A percentile compares a stretch with the other conserved stretches of the same genome.
These are phyloP conservation scores for Tupiocoris notatus DNA, from an alignment of 2,888 invertebrate genomes.

Conservation along the genomic window DNA sequence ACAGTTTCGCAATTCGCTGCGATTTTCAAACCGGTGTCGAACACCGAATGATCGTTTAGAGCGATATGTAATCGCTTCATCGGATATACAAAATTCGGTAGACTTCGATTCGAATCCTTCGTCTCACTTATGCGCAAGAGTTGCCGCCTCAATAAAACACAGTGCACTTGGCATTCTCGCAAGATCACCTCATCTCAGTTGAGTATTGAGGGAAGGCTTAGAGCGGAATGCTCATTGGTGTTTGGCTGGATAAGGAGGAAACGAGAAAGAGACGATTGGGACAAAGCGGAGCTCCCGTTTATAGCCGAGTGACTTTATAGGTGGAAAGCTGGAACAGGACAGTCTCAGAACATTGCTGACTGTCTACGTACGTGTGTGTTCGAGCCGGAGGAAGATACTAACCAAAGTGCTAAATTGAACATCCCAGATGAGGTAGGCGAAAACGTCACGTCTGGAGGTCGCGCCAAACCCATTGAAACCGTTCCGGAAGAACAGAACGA, in stretches of 20 bases:
- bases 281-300: neutral
- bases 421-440: neutral
- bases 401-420: neutral
- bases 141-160: too few species aligned
- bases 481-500: neutral
- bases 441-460: neutral
- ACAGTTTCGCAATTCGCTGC: too few species aligned
- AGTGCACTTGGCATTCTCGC: too few species aligned
- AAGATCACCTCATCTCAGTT: neutral
- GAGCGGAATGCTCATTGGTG: neutral
- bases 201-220: neutral
- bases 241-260: neutral
- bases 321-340: neutral
- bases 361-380: neutral
- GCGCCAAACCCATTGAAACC: neutral
- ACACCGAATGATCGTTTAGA: too few species aligned
- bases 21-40: too few species aligned
- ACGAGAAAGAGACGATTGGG: neutral
- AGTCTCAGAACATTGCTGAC: neutral
- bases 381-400: neutral
- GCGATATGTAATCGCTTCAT: too few species aligned
- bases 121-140: too few species aligned
- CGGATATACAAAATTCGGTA: too few species aligned
- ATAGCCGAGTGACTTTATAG: neutral
- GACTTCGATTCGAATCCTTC: too few species aligned